Conservation (phyloP, 1,140 invertebrate genomes). For the Bombus superbus region DNA sequence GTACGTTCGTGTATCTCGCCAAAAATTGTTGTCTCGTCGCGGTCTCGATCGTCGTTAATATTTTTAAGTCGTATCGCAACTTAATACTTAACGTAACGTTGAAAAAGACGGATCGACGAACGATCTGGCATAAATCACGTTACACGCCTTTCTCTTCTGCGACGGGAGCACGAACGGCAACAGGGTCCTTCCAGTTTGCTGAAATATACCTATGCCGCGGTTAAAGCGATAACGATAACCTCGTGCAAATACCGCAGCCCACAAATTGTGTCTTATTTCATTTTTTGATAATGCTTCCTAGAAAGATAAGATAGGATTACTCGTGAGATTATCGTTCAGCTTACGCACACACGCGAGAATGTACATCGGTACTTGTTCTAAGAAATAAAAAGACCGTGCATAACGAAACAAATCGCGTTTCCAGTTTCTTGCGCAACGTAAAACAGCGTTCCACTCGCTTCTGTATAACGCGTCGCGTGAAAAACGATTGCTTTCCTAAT, state of each 20-base stretch:
- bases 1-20: too few species aligned
- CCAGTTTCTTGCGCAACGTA: too few species aligned
- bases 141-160: neutral
- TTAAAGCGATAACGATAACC: slow-evolving; percentile 39
- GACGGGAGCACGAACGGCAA: neutral
- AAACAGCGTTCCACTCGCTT: too few species aligned
- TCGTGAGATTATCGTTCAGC: neutral
- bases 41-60: too few species aligned
- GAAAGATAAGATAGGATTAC: neutral
- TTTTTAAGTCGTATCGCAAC: too few species aligned
- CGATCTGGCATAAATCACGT: neutral
- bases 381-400: too few species aligned
- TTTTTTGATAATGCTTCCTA: neutral
- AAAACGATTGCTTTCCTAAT: too few species aligned
- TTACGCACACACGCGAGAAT: too few species aligned
- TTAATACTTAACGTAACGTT: neutral
- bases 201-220: neutral
- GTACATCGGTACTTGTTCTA: neutral
- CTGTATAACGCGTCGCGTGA: too few species aligned
- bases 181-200: neutral
- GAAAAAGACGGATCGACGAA: neutral
- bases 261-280: slow-evolving; percentile 27
- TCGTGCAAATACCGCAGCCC: slow-evolving; percentile 26
- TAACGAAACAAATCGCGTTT: too few species aligned
- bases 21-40: too few species aligned